Evolutionary conservation across 2,113 vertebrate genomes (phyloP), one percentile per base, ranked within the genome.

Genomic region (Epinephelus fuscoguttatus): DNA sequence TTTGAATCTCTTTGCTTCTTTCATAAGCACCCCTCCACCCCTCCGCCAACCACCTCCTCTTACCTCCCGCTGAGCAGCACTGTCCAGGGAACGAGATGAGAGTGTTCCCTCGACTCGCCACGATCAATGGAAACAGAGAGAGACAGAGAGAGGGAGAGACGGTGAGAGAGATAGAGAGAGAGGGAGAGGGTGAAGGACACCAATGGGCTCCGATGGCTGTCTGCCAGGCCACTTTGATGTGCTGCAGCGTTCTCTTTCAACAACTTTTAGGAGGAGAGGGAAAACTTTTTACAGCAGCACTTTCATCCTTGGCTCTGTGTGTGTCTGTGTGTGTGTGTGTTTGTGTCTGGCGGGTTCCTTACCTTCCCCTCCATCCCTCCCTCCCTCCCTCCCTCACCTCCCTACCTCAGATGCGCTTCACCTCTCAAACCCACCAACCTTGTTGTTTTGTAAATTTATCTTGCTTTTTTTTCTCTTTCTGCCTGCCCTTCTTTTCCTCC

Each of bases 141-240:
- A 68, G 62, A 63, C 50, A 70, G 52, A 60, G 25, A 10, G 27
- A 27, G 75, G 40, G 17, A 17, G 62, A 62, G 78, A 61, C 42
- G 42, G 74, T 7, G 59, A 17, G 70, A 69, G 52, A 50, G 33
- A 37, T 21, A 33, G 63, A 49, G 21, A 15, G 53, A 67, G 64
- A 74, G 74, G 19, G 85, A 75, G 82, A 76, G 90, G 88, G 87
- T 92, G 93, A 94, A 93, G 90, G 94, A 95, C 92, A 89, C 84
- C 92, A 88, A 57, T 89, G 88, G 87, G 87, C 89, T 87, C n/a
- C 49, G 70, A 82, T 93, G 93, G 93, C 93, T 92, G 92, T 85
- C 89, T 94, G 93, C 91, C 91, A 94, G 91, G 75, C 81, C 84
- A 87, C 90, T 93, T 94, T 95, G 94, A 94, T 93, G 92, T 95